Percentiles rank a stretch among this genome's conserved stretches.
Evolutionary conservation across 92 coral and sea anemone species (phyloP).

Genomic region (Porites rus): DNA sequence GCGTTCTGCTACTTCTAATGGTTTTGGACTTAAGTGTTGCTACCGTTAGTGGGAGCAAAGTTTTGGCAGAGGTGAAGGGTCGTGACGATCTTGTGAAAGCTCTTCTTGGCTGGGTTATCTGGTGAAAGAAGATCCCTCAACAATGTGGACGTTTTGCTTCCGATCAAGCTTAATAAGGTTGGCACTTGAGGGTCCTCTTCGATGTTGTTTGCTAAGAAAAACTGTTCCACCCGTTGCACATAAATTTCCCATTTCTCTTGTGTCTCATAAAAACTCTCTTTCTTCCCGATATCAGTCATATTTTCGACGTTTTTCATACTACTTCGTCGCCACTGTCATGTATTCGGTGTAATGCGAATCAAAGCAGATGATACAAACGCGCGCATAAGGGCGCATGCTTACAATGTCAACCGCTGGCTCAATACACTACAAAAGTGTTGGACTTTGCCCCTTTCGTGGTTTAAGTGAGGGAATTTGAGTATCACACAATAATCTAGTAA

Average conservation of each 20-base stretch:
- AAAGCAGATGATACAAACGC: too few species aligned
- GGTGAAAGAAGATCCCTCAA: slow-evolving; percentile 49
- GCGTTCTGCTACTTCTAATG: slow-evolving; percentile 68
- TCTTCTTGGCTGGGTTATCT: slow-evolving; percentile 47
- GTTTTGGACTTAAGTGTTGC: slow-evolving; percentile 66
- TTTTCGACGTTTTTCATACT: neutral
- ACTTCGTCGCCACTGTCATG: neutral
- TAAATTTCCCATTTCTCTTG: slow-evolving; percentile 48
- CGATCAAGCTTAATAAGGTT: slow-evolving; percentile 41
- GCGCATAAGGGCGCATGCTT: too few species aligned
- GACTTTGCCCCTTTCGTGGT: too few species aligned
- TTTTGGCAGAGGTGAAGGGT: slow-evolving; percentile 56
- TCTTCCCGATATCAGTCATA: neutral
- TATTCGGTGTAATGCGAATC: neutral
- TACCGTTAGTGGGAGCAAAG: neutral
- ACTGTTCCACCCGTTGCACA: slow-evolving; percentile 36
- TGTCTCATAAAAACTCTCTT: slow-evolving; percentile 24
- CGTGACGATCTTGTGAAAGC: slow-evolving; percentile 43
- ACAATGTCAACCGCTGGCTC: too few species aligned
- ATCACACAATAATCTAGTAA: too few species aligned
- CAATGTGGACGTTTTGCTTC: slow-evolving; percentile 59
- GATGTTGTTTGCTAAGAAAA: slow-evolving; percentile 22
- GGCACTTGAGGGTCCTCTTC: slow-evolving; percentile 26
- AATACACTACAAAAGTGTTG: too few species aligned
- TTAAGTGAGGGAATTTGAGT: too few species aligned